These are phyloP conservation scores for Entosphenus tridentatus DNA, from an alignment of 2,113 vertebrate genomes.

Conservation along the genomic window DNA sequence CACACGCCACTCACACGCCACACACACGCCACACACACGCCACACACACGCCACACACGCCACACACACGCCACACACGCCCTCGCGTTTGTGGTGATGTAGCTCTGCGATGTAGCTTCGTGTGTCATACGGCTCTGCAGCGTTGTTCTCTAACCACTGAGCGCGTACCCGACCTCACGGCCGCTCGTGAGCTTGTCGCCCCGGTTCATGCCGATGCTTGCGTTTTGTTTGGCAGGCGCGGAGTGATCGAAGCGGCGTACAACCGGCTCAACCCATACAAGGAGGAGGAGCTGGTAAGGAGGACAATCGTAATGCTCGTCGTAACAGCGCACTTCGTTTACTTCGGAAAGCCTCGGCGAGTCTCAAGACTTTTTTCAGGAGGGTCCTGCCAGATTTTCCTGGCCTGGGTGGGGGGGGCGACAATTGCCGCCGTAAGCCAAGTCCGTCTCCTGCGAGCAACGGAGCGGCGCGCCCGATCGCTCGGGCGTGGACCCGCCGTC, in stretches of 20 bases:
- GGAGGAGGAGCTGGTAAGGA: not conserved
- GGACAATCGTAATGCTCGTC: too few relatives aligned
- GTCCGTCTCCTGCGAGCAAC: too few relatives aligned
- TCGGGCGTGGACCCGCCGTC: too few relatives aligned
- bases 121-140: not conserved
- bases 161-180: too few relatives aligned
- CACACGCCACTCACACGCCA: not conserved
- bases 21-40: not conserved
- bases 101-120: not conserved
- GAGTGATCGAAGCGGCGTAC: not conserved
- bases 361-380: too few relatives aligned
- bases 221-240: not conserved
- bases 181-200: not conserved
- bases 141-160: too few relatives aligned
- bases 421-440: too few relatives aligned
- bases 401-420: too few relatives aligned
- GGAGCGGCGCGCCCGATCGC: too few relatives aligned
- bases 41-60: not conserved
- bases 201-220: not conserved
- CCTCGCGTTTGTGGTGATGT: not conserved
- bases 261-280: slow-evolving; percentile 1
- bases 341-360: too few relatives aligned
- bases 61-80: not conserved
- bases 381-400: too few relatives aligned
- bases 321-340: too few relatives aligned